Evolutionary conservation across 2,113 vertebrate species (phyloP).

Genomic region (Abramis brama): DNA sequence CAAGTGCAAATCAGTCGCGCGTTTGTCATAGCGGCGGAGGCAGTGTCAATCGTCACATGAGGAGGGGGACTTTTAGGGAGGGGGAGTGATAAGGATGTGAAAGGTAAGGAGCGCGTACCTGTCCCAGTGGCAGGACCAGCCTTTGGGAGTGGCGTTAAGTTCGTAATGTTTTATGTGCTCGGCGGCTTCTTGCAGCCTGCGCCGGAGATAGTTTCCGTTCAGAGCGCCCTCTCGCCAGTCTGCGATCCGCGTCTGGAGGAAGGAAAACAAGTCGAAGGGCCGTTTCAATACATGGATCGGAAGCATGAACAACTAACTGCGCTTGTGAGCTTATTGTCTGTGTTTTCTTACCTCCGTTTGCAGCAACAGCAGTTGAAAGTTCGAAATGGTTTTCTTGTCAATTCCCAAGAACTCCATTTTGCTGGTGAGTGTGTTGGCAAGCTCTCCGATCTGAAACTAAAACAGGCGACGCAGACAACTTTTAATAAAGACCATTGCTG

Average conservation of each 20-base stretch:
- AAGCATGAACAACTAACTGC: background rate
- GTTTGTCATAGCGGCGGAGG: conserved; percentile 88
- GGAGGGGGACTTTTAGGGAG: conserved; percentile 65
- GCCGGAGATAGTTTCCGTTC: conserved; percentile 97
- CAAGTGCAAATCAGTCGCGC: conserved; percentile 59
- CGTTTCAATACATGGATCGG: background rate
- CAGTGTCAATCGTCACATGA: conserved; percentile 78
- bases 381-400: conserved; percentile 94
- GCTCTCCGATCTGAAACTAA: conserved; percentile 98
- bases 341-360: conserved; percentile 87
- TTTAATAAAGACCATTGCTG: background rate
- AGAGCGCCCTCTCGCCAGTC: conserved; percentile 98
- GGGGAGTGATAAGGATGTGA: conserved; percentile 93
- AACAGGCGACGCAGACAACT: conserved; percentile 42
- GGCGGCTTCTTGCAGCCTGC: conserved; percentile 96
- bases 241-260: conserved; percentile 89
- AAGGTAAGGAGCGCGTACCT: conserved; percentile 99
- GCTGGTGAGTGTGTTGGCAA: conserved; percentile 96
- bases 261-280: background rate
- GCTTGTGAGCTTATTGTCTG: background rate
- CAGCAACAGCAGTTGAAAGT: conserved; percentile 96
- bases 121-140: conserved; percentile 99
- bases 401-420: conserved; percentile 99
- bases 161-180: conserved; percentile 99
- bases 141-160: conserved; percentile 99